Evolutionary conservation across 2,113 vertebrate species (phyloP).

Genomic region (Gasterosteus nipponicus): DNA sequence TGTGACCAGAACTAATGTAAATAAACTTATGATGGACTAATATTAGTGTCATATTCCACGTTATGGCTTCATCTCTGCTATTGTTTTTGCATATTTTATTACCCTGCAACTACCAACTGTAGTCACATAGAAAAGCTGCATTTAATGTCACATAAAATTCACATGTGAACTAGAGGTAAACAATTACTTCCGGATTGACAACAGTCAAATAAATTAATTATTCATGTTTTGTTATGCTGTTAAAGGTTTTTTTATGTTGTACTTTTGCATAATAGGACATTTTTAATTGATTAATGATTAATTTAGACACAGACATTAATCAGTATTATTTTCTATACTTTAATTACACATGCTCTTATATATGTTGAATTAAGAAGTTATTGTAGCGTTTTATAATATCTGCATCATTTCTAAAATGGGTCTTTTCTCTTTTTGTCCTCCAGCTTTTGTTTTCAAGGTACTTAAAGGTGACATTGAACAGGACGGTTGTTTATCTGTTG

Average conservation of each 20-base stretch:
- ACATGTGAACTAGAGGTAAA: not conserved
- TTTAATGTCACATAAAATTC: not conserved
- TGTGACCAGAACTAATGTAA: not conserved
- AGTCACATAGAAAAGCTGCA: not conserved
- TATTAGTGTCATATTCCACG: not conserved
- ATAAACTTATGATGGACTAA: not conserved
- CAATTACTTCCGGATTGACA: not conserved
- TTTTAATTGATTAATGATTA: not conserved
- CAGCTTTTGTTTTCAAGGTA: slow-evolving; percentile 72
- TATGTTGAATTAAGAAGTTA: not conserved
- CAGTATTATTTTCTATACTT: not conserved
- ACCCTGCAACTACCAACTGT: not conserved
- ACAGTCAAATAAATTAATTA: not conserved
- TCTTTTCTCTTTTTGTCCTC: slow-evolving; percentile 41
- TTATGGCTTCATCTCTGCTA: not conserved
- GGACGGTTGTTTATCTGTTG: slow-evolving; percentile 79
- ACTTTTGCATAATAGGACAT: not conserved
- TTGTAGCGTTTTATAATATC: slow-evolving; percentile 6
- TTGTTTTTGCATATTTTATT: not conserved
- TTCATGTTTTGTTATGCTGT: not conserved
- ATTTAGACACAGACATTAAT: not conserved
- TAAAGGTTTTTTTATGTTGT: slow-evolving; percentile 2
- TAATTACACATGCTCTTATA: not conserved
- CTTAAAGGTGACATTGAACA: slow-evolving; percentile 84
- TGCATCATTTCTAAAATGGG: slow-evolving; percentile 1